Evolutionary conservation across 2,888 invertebrate species (phyloP), one percentile per base, ranked within the genome.

Genomic region (Platerodrilus igneus): DNA sequence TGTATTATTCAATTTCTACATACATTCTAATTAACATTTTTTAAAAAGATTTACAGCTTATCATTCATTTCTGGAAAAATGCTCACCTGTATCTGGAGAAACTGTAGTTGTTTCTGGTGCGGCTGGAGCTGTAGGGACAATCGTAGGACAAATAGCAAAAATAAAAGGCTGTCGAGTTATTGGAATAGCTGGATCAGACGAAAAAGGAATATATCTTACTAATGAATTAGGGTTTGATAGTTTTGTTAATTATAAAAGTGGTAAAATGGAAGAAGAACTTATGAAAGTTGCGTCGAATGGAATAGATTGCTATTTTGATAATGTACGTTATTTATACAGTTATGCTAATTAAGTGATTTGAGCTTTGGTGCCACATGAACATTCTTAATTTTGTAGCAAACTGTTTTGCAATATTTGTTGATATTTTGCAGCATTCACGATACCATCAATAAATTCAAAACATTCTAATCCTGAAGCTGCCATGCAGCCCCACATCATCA

Each of bases 61-160:
- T 57, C 85, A 86, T 66, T 86, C 86, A 1, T 67, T 86, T 6
- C 63, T 79, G 47, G 81, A 86, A 50, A 68, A 85, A 40, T 85
- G 84, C 47, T 62, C 77, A 43, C 84, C 86, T 1, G 80, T 83
- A 64, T 51, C 73, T 3, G 85, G 82, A 5, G 85, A 88, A 63
- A 81, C 80, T 1, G 74, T 87, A n/a, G 79, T 81, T 1, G 76
- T 87, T 2, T 79, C 78, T 15, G 80, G 80, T 3, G 87, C 86
- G 8, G 86, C 83, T 11, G 87, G 87, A 14, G 86, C 85, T 18
- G 86, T 87, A 6, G 88, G 87, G 3, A 79, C 76, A 39, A 73
- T 80, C 31, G 86, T 85, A 13, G 86, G 86, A 2, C 87, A 87
- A 70, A 82, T 88, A 45, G 86, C 78, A 1, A 86, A 86, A 68